Conservation (phyloP, 2,888 invertebrate genomes). For the Eretmocerus hayati region DNA sequence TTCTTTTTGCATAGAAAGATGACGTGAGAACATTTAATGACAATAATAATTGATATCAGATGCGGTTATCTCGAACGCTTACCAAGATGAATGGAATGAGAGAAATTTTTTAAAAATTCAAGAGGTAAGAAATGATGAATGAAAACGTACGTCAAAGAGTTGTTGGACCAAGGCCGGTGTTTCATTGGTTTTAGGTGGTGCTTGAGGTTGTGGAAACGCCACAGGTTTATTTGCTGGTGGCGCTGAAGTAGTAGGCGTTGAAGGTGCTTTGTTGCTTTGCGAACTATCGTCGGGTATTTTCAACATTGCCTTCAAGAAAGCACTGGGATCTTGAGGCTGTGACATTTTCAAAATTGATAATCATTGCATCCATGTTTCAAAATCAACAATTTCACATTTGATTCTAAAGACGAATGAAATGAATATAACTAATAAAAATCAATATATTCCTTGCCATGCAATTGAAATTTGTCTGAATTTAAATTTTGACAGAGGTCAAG, state of each 20-base stretch:
- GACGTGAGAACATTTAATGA: too few species aligned
- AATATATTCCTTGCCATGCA: background rate
- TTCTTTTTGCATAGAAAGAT: too few species aligned
- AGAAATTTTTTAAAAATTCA: too few species aligned
- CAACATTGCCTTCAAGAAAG: slow-evolving; percentile 41
- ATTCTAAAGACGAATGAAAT: background rate
- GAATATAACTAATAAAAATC: background rate
- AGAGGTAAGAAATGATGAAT: too few species aligned
- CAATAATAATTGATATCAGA: too few species aligned
- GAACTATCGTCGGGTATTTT: slow-evolving; percentile 39
- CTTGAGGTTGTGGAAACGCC: slow-evolving; percentile 24
- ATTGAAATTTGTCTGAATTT: background rate
- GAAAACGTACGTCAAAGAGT: slow-evolving; percentile 40
- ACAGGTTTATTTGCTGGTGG: slow-evolving; percentile 24
- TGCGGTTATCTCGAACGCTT: too few species aligned
- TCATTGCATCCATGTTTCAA: background rate
- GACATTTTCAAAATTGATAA: slow-evolving; percentile 6
- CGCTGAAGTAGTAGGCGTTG: slow-evolving; percentile 16
- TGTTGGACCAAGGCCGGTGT: slow-evolving; percentile 43
- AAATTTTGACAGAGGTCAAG: too few species aligned
- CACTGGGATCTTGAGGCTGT: slow-evolving; percentile 41
- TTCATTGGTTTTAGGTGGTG: slow-evolving; percentile 29
- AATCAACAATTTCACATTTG: background rate
- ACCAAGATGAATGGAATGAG: too few species aligned
- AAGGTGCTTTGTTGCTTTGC: slow-evolving; percentile 22